Evolutionary conservation across 2,797 vertebrate species (phyloP).

Genomic region (Diplodus sargus): DNA sequence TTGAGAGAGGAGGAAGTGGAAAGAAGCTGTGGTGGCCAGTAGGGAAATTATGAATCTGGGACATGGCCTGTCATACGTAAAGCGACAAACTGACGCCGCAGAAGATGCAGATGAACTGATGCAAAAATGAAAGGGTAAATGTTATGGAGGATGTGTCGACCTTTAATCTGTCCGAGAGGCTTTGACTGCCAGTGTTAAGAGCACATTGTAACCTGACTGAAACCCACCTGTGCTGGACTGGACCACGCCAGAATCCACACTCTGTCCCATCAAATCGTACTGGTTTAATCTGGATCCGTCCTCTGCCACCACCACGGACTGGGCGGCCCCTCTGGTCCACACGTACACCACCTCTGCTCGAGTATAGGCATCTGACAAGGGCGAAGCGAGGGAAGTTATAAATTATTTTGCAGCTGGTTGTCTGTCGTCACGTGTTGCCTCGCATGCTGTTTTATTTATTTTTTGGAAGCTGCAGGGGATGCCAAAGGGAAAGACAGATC

Average conservation of each 20-base stretch:
- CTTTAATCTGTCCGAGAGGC: not conserved
- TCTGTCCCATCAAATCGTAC: constrained; percentile 97
- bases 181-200: not conserved
- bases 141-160: not conserved
- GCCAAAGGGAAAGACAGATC: constrained; percentile 20
- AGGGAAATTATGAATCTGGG: constrained; percentile 76
- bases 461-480: constrained; percentile 39
- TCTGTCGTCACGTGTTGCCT: constrained; percentile 28
- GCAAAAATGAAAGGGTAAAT: not conserved
- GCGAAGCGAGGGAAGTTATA: constrained; percentile 32
- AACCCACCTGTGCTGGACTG: constrained; percentile 96
- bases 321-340: constrained; percentile 94
- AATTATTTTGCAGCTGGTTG: constrained; percentile 40
- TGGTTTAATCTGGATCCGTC: constrained; percentile 97
- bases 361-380: constrained; percentile 93
- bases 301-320: constrained; percentile 97
- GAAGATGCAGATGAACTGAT: constrained; percentile 38
- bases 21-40: constrained; percentile 42
- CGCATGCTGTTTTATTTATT: constrained; percentile 30
- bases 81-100: constrained; percentile 38
- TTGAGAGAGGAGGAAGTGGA: constrained; percentile 56
- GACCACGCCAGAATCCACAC: constrained; percentile 96
- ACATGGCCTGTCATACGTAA: constrained; percentile 56
- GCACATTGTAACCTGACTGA: not conserved
- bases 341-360: constrained; percentile 96